Conservation (phyloP, 1,140 invertebrate genomes). For the Drosophila mayri region DNA sequence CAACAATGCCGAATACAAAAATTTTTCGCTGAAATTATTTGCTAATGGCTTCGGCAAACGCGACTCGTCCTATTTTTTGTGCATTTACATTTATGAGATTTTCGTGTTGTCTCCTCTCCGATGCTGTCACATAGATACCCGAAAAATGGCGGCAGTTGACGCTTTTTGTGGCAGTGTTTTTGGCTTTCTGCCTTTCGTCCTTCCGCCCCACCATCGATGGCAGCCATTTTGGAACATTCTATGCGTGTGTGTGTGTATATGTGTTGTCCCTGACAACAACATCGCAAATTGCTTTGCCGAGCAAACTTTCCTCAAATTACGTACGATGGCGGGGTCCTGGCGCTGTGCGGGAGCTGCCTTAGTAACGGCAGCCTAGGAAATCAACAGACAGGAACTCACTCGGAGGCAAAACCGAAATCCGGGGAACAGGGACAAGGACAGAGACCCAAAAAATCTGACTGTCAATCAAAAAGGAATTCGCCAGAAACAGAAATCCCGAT, state of each 20-base stretch:
- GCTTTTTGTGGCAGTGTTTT: constrained; percentile 34
- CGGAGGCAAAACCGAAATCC: not conserved
- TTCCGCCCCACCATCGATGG: constrained; percentile 52
- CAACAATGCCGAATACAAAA: constrained; percentile 68
- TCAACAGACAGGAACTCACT: constrained; percentile 20
- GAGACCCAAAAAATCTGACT: constrained; percentile 31
- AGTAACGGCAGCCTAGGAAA: constrained; percentile 16
- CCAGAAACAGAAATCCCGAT: constrained; percentile 35
- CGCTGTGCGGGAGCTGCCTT: constrained; percentile 13
- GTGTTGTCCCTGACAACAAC: constrained; percentile 62
- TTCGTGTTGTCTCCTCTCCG: constrained; percentile 32
- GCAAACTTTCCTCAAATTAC: constrained; percentile 70
- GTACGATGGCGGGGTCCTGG: constrained; percentile 8
- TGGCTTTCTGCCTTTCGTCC: constrained; percentile 46
- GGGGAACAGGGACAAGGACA: not conserved
- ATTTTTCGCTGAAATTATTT: constrained; percentile 82
- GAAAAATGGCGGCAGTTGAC: constrained; percentile 59
- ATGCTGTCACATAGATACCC: constrained; percentile 64
- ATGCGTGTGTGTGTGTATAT: constrained; percentile 58
- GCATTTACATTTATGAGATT: constrained; percentile 80
- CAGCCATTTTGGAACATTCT: constrained; percentile 62
- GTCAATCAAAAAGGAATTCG: constrained; percentile 67
- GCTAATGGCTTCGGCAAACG: constrained; percentile 71
- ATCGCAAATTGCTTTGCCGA: constrained; percentile 72
- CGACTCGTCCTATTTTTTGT: constrained; percentile 43